Evolutionary conservation across 1,140 invertebrate genomes (phyloP), one percentile per base, ranked within the genome.

Genomic region (Dinoponera quadriceps): DNA sequence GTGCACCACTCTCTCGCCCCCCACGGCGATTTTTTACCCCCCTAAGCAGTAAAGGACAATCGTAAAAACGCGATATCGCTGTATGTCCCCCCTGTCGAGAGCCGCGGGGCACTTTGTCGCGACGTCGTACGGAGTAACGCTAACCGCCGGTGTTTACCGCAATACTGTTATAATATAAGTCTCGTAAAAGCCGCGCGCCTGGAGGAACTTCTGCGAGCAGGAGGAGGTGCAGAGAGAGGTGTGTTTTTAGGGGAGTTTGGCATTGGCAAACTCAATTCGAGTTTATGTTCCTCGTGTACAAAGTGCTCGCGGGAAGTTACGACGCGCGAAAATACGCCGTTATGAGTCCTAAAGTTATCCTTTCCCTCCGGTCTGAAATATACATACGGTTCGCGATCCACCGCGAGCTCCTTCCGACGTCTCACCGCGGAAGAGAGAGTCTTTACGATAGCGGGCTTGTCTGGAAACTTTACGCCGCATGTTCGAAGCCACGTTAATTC

Each of bases 231-330:
- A 20, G n/a, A 33, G 22, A 22, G 48, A 75, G 66, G 83, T 80
- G 72, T 75, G 85, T 87, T 86, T 80, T 69, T 74, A 57, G 73
- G 18, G 49, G 73, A 87, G 86, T 87, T 87, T 80, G 82, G 66
- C 57, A 59, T 87, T 63, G 72, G 85, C 83, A 87, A 80, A 87
- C 86, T 87, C 86, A 84, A 87, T 66, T 72, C 38, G 85, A 87
- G 86, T 87, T 87, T 87, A 87, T 84, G 86, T 75, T 69, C 69
- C 82, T 87, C 81, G 86, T 74, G 85, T 74, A 74, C 85, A 80
- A 87, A 87, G 86, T 83, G 69, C 77, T 80, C 29, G 69, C 73
- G 38, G 33, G 29, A 87, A 87, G 86, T 87, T 87, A 87, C 85
- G 82, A n/a, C 69, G 85, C 49, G 78, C 38, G 83, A 86, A 84